A percentile compares a stretch with the other conserved stretches of the same genome.
These are phyloP conservation scores for Panorpa germanica DNA, from an alignment of 2,888 invertebrate genomes.

Conservation along the genomic window DNA sequence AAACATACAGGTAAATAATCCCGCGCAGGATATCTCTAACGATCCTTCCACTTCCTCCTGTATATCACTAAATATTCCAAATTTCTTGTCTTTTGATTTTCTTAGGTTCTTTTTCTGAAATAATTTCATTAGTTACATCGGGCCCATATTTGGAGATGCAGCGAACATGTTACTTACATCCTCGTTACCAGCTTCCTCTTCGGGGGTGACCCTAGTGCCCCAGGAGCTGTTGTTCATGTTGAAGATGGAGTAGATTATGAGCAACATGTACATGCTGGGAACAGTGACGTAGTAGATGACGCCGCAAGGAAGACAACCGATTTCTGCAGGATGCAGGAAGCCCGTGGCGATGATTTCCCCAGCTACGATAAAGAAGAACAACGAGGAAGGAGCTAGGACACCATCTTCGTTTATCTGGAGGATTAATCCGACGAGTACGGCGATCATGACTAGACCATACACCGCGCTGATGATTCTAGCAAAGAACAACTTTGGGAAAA, in stretches of 20 bases:
- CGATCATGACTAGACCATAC: constrained; percentile 74
- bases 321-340: constrained; percentile 65
- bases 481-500: constrained; percentile 35
- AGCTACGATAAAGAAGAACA: constrained; percentile 64
- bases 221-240: constrained; percentile 87
- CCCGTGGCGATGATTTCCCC: constrained; percentile 45
- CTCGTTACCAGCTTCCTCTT: no score
- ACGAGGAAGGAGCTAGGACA: constrained; percentile 58
- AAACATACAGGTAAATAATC: constrained; percentile 31
- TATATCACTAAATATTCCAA: no score
- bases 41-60: constrained; percentile 28
- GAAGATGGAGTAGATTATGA: constrained; percentile 80
- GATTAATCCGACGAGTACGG: constrained; percentile 63
- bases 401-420: constrained; percentile 66
- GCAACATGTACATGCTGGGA: constrained; percentile 85
- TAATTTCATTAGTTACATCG: no score
- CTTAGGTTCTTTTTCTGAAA: no score
- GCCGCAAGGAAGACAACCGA: constrained; percentile 52
- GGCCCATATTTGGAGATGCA: no score
- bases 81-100: no score
- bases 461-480: constrained; percentile 58
- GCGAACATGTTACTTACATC: no score
- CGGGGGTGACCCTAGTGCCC: constrained; percentile 93
- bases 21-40: constrained; percentile 29
- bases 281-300: constrained; percentile 77